These are phyloP conservation scores for Fulmarus glacialis DNA, from an alignment of 2,113 vertebrate genomes.

Conservation along the genomic window DNA sequence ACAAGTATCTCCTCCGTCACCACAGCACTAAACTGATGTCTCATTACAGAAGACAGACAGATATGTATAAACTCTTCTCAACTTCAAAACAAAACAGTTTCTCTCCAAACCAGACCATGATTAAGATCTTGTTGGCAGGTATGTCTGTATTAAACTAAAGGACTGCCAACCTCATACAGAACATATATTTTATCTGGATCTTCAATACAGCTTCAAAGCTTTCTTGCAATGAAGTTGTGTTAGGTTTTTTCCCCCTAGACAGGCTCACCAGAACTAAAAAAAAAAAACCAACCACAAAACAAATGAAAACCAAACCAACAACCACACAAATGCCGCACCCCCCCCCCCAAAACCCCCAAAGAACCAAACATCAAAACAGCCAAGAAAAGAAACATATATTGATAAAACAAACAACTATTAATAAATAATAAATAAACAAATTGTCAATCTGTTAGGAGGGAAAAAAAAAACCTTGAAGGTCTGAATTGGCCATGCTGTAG, in stretches of 20 bases:
- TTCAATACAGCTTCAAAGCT: neutral
- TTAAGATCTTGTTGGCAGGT: neutral
- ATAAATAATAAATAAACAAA: neutral
- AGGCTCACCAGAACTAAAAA: neutral
- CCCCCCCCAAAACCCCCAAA: fast-evolving
- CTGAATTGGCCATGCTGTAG: neutral
- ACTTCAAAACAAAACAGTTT: neutral
- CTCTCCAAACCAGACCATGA: neutral
- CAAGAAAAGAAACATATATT: neutral
- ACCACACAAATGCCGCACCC: too few relatives aligned
- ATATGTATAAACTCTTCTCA: neutral
- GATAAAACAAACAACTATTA: neutral
- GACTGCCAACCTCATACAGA: neutral
- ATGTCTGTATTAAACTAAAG: neutral
- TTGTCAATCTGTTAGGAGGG: neutral
- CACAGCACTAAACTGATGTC: neutral
- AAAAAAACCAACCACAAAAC: neutral
- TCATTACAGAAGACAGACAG: neutral
- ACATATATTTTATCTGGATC: neutral
- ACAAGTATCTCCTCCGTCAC: neutral
- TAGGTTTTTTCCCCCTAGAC: fast-evolving
- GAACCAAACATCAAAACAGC: neutral
- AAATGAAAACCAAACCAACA: neutral
- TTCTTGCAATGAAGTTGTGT: neutral
- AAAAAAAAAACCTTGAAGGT: neutral